Evolutionary conservation across 1,140 invertebrate genomes (phyloP).

Genomic region (Drosophila nigrodunni): DNA sequence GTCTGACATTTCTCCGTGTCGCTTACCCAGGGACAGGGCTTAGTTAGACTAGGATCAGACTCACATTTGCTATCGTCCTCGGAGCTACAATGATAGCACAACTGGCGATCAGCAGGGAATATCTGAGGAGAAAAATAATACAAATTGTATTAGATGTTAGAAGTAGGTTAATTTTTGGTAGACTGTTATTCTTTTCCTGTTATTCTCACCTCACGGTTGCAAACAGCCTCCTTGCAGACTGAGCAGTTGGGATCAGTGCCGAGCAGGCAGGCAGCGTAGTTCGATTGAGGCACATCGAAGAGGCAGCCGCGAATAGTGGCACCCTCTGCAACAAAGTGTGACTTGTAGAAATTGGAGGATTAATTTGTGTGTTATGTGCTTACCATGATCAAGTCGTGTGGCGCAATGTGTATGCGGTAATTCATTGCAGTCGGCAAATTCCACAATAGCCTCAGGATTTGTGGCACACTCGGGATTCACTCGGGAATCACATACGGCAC

Average conservation of each 20-base stretch:
- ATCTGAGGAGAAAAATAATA: slow-evolving; percentile 29
- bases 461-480: slow-evolving; percentile 64
- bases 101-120: slow-evolving; percentile 70
- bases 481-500: slow-evolving; percentile 72
- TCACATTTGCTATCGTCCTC: slow-evolving; percentile 66
- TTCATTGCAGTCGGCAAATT: slow-evolving; percentile 55
- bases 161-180: too few species aligned
- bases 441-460: slow-evolving; percentile 49
- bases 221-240: slow-evolving; percentile 61
- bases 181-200: neutral
- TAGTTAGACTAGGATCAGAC: slow-evolving; percentile 50
- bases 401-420: slow-evolving; percentile 69
- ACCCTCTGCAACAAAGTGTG: slow-evolving; percentile 56
- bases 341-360: neutral
- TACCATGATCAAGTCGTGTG: slow-evolving; percentile 51
- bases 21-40: slow-evolving; percentile 56
- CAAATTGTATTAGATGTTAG: neutral
- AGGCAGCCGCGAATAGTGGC: slow-evolving; percentile 72
- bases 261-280: slow-evolving; percentile 68
- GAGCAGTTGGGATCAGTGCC: slow-evolving; percentile 63
- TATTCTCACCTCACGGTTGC: slow-evolving; percentile 70
- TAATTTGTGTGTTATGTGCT: neutral
- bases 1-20: slow-evolving; percentile 67
- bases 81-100: slow-evolving; percentile 71
- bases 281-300: slow-evolving; percentile 52